Conservation (phyloP, 2,797 vertebrate genomes). For the Chrosomus eos region DNA sequence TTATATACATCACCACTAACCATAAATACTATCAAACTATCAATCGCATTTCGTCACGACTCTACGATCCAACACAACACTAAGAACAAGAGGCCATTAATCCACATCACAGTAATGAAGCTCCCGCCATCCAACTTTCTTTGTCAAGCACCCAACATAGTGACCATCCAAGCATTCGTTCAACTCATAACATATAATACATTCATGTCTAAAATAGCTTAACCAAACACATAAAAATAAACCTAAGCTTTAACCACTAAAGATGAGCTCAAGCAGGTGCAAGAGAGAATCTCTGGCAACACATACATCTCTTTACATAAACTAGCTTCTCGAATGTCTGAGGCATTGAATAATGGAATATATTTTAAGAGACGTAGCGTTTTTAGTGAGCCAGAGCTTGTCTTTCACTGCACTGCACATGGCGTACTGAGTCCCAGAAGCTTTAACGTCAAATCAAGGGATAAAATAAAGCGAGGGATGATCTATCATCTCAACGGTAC, state of each 20-base stretch:
- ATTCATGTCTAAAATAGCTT: conserved; percentile 1
- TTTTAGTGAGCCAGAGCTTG: conserved; percentile 37
- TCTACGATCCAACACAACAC: neutral
- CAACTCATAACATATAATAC: conserved; percentile 8
- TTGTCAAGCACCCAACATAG: conserved; percentile 2
- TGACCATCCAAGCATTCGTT: conserved; percentile 27
- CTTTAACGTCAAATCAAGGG: conserved; percentile 25
- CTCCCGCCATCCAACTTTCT: neutral
- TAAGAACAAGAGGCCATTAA: neutral
- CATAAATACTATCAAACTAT: conserved; percentile 17
- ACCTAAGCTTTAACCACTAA: conserved; percentile 25
- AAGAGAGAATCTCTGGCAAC: conserved; percentile 26
- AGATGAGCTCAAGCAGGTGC: conserved; percentile 50
- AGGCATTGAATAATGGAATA: conserved; percentile 38
- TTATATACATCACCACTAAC: neutral
- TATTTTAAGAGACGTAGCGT: conserved; percentile 44
- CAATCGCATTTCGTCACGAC: neutral
- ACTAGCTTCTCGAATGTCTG: conserved; percentile 45
- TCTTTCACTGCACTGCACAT: neutral
- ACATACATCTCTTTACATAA: conserved; percentile 20
- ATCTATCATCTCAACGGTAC: conserved; percentile 46
- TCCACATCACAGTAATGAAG: conserved; percentile 12
- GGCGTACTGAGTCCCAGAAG: neutral
- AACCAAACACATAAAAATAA: conserved; percentile 45
- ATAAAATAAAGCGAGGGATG: conserved; percentile 17